These are phyloP conservation scores for Crossoptilon crossoptilon DNA, from an alignment of 2,797 vertebrate species.

Conservation along the genomic window DNA sequence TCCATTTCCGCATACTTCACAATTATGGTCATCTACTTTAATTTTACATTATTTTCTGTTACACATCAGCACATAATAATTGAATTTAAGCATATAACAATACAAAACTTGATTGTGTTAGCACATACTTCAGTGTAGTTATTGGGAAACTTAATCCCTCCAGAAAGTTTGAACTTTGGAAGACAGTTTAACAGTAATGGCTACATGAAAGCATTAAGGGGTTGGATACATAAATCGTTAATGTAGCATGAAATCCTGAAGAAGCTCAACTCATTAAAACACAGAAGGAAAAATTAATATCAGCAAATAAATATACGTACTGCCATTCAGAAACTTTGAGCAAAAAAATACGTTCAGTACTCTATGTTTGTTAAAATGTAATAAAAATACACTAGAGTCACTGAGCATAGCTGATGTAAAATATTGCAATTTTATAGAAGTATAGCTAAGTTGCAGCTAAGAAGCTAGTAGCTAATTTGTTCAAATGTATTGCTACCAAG, in stretches of 20 bases:
- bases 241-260: slow-evolving; percentile 9
- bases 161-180: slow-evolving; percentile 2
- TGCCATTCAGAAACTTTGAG: background rate
- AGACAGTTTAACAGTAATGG: background rate
- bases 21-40: background rate
- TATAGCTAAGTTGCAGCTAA: no score
- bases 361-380: background rate
- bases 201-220: background rate
- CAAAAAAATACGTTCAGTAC: background rate
- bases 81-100: background rate
- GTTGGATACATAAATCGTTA: background rate
- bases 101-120: background rate
- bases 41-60: slow-evolving; percentile 26
- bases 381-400: background rate
- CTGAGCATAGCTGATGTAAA: background rate
- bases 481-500: background rate
- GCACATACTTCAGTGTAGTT: background rate
- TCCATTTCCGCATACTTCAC: background rate
- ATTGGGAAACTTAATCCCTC: background rate
- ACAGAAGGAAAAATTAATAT: background rate
- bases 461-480: background rate
- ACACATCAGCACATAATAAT: background rate
- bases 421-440: background rate
- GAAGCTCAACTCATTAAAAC: background rate
- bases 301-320: background rate